Percentiles rank a stretch among this genome's conserved stretches.
phyloP scores from a whole-genome alignment of 2,113 vertebrate species.

The Scophthalmus maximus region DNA sequence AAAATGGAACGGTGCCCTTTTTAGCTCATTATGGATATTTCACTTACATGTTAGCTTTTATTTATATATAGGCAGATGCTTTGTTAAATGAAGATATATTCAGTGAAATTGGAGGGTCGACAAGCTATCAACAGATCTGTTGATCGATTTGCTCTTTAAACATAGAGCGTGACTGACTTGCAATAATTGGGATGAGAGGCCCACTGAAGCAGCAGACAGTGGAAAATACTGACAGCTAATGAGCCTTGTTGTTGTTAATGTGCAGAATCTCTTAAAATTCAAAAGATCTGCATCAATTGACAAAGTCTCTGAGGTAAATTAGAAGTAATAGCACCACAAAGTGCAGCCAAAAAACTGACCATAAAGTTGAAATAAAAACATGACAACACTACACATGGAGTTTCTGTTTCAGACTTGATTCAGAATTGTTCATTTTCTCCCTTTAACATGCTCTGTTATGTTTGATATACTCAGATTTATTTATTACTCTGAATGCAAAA shows the following conservation, averaged over 20 bases:
- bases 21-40: too few species aligned
- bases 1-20: too few species aligned
- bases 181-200: neutral
- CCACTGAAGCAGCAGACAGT: constrained; percentile 1
- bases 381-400: too few species aligned
- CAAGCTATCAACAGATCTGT: neutral
- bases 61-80: neutral
- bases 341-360: neutral
- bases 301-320: neutral
- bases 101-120: neutral
- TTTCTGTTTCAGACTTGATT: too few species aligned
- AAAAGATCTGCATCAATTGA: constrained; percentile 15
- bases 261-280: constrained; percentile 3
- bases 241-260: constrained; percentile 1
- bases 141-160: constrained; percentile 8
- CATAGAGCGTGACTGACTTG: neutral
- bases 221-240: neutral
- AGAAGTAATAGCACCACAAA: neutral
- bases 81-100: neutral
- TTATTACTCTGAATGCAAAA: neutral
- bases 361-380: neutral
- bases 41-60: too few species aligned
- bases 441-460: neutral
- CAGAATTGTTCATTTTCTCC: neutral
- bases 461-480: neutral